Evolutionary conservation across 2,797 vertebrate species (phyloP), one percentile per base, ranked within the genome.

Genomic region (Spea hammondii): DNA sequence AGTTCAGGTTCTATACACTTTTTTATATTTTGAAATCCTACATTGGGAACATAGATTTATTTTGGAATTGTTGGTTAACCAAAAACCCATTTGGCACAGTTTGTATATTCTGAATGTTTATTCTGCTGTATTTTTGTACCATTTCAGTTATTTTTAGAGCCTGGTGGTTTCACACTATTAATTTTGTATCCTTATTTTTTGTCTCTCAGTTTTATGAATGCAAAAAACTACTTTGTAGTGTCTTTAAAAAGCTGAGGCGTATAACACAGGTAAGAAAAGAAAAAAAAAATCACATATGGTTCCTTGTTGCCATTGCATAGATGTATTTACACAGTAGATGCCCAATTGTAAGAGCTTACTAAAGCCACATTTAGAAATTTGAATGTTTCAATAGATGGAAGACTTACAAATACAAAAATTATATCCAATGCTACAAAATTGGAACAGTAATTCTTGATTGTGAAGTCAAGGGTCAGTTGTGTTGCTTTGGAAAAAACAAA

Each of bases 51-150:
- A 57, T 13, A 4, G 12, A 13, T 57, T 57, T 57, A 57, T 73
- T 79, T 67, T 79, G 55, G 70, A 59, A 59, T 51, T 13, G 67
- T 46, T 79, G 77, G 77, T 79, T 72, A 73, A 79, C 77, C 77
- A 55, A 50, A 62, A 53, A 67, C 45, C 66, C 67, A 66, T 57
- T 32, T 79, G 32, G 72, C 70, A 73, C 62, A 72, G 51, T 66
- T 69, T 68, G 55, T 53, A 65, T 78, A 65, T 49, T 57, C 51
- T 72, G 69, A 65, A 50, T 79, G 72, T 79, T 79, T 72, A 79
- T 70, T 67, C 57, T 60, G 65, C 17, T 66, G 73, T 79, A 79
- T 79, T 73, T 73, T 60, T 50, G 64, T 73, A 51, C 46, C 55
- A 12, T 46, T 60, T 44, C 47, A 60, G 53, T 65, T 79, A 72